These are phyloP conservation scores for Acanthosepion esculentum DNA, from an alignment of 2,888 invertebrate genomes.

Conservation along the genomic window DNA sequence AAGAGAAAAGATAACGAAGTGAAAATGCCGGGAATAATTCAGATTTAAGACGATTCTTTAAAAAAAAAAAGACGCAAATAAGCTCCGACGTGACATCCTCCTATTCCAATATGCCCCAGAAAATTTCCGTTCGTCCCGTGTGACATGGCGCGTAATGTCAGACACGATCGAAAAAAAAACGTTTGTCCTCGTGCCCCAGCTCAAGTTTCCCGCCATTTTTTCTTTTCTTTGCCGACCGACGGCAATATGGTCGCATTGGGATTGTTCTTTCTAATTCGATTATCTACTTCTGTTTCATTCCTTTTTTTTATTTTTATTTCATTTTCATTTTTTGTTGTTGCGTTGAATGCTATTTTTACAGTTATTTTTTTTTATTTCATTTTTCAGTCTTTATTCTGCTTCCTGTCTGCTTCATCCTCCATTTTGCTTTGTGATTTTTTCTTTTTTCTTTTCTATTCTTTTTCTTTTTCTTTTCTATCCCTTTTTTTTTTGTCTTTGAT, in stretches of 20 bases:
- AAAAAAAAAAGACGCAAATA: neutral
- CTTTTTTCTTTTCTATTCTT: no score
- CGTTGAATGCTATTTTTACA: no score
- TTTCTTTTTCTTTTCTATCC: no score
- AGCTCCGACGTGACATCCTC: neutral
- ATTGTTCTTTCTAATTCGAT: neutral
- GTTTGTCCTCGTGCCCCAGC: neutral
- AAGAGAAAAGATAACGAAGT: neutral
- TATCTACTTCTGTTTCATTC: neutral
- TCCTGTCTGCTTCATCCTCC: no score
- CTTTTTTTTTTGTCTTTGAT: no score
- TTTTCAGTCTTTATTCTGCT: no score
- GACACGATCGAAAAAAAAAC: neutral
- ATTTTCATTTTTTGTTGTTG: no score
- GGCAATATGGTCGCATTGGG: neutral
- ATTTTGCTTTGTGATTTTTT: no score
- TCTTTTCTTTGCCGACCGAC: neutral
- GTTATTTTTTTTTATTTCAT: no score
- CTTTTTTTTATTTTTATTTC: no score
- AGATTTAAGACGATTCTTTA: neutral
- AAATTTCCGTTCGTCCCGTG: conserved; percentile 14
- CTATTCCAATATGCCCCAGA: neutral
- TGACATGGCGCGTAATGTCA: neutral
- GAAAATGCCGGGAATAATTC: neutral
- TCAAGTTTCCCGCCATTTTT: neutral